Base-by-base conservation (phyloP, 2,888 invertebrate genomes). In the Euclidia mi region DNA sequence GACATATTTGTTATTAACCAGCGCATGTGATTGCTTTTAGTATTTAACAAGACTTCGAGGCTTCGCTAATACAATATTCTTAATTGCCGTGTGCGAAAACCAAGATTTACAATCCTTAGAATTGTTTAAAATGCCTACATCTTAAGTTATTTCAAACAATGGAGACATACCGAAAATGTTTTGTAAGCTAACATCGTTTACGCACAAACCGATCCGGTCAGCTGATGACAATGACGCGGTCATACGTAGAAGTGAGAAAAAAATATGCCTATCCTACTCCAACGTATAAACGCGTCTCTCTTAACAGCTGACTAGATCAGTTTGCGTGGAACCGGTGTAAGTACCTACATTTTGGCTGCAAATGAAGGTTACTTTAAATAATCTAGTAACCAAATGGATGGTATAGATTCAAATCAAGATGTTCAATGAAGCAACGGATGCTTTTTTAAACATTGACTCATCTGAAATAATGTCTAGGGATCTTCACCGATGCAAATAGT, bases 21-120 rank as follows among this genome's bases (percentile, higher is more conserved):
- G 68, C 34, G 42, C n/a, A n/a, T n/a, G n/a, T 66, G 59, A 65
- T 59, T 57, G 58, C 58, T 63, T 65, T 38, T 52, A 53, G 51
- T 65, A 60, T 52, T 47, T 52, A 48, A 47, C 29, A 66, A 41
- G 57, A 48, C 17, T 52, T 56, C 40, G 44, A 58, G 45, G 43
- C 7, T 25, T 25, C 25, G 28, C 18, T 35, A 28, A 61, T 48
- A 67, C n/a, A 32, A 57, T 50, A 46, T 70, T 55, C 48, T 41
- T 49, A 15, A 37, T 46, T 25, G 29, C 29, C 42, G 11, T 25
- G 12, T 29, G 29, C 3, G 12, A 42, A 42, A 43, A 53, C 18
- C 10, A 51, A 49, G 45, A 61, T 57, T 64, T 64, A 67, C 41
- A 56, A 45, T 50, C 4, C 7, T 6, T 25, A 6, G 20, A 25